Base-by-base conservation (phyloP, 2,797 vertebrate species). In the Loriculus beryllinus region DNA sequence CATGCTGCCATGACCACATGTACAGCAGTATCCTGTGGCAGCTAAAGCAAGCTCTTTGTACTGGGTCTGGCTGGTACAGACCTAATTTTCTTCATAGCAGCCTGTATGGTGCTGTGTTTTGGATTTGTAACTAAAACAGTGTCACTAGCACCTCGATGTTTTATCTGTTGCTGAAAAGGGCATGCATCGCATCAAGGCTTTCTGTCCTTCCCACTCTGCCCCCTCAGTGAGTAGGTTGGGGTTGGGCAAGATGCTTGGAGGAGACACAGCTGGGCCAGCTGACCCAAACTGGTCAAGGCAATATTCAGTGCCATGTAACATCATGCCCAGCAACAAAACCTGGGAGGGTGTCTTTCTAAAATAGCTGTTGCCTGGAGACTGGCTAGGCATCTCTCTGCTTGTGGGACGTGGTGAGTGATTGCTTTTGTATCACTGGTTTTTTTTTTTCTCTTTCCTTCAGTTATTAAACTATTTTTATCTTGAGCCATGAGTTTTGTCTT, bases 1-100 rank as follows among this genome's bases (percentile, higher is more conserved):
- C 1, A 2, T 40, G 17, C 25, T 67, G 71, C 62, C 0, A 1
- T 68, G 43, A 43, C 25, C 56, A 37, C 9, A 9, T 20, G 14
- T 39, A 45, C 29, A 31, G 75, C 64, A 62, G 42, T 47, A 39
- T 39, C 56, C 51, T n/a, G 4, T 0, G 0, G 26, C 52, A 60
- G 19, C 28, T 54, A 42, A 80, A 71, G 52, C 35, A 63, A 85
- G n/a, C 8, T 82, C 3, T 9, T 59, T 90, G 31, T 56, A 25
- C 49, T 40, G 33, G 4, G 3, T 75, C 6, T 91, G 75, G 12
- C 52, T 75, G 37, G 23, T 47, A 60, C 28, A 43, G 54, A 40
- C 45, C 59, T 39, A 31, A 33, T 83, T 81, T 75, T 86, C 29
- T 48, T 82, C 81, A 54, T 3, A 49, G 51, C 23, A 77, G 51